A percentile compares a stretch with the other conserved stretches of the same genome.
These are phyloP conservation scores for Holacanthus passer DNA, from an alignment of 2,113 vertebrate genomes.

Conservation along the genomic window DNA sequence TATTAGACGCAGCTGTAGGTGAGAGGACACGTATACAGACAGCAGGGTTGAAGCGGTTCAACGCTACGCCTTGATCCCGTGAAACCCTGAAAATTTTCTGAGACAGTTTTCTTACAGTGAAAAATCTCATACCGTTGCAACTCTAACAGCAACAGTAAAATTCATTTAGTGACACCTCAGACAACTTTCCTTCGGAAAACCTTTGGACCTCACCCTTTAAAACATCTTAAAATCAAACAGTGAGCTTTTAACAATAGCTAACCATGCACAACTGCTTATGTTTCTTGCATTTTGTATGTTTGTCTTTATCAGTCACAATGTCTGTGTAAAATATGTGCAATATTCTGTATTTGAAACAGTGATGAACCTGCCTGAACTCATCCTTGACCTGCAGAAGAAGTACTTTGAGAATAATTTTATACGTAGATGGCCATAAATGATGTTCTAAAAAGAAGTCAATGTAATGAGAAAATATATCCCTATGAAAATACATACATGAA, in stretches of 20 bases:
- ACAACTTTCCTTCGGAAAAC: background rate
- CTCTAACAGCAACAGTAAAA: background rate
- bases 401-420: conserved; percentile 39
- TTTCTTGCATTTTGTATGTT: conserved; percentile 86
- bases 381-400: conserved; percentile 70
- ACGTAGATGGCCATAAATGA: background rate
- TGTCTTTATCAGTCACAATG: conserved; percentile 82
- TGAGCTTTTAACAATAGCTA: conserved; percentile 81
- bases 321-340: conserved; percentile 81
- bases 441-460: background rate
- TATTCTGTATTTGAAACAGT: conserved; percentile 82
- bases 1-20: conserved; percentile 10
- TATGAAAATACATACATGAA: background rate
- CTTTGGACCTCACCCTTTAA: conserved; percentile 14
- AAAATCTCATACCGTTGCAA: too few relatives aligned
- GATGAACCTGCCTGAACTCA: conserved; percentile 86
- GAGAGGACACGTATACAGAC: background rate
- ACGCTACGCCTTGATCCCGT: too few relatives aligned
- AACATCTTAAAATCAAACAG: conserved; percentile 25
- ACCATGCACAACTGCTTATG: conserved; percentile 83
- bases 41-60: too few relatives aligned
- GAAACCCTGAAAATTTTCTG: too few relatives aligned
- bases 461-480: background rate
- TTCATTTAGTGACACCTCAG: background rate
- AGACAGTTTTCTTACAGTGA: too few relatives aligned